These are phyloP conservation scores for Anthopleura xanthogrammica DNA, from an alignment of 92 coral and sea anemone species.

Conservation along the genomic window DNA sequence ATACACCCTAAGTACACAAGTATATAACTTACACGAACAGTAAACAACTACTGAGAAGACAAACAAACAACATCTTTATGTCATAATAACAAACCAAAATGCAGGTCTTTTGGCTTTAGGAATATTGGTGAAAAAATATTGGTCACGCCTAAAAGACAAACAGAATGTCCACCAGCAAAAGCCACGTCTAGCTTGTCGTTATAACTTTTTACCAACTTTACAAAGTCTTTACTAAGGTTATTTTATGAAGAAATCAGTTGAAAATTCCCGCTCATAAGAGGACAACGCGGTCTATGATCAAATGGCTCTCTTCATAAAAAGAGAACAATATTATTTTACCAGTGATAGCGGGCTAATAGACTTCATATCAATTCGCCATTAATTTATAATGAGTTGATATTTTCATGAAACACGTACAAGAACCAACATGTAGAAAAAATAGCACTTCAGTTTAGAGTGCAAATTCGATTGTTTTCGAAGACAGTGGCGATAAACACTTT, in stretches of 20 bases:
- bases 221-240: not conserved
- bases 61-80: too few species aligned
- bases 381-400: slow-evolving; percentile 13
- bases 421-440: not conserved
- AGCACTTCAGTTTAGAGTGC: not conserved
- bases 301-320: not conserved
- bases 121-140: too few species aligned
- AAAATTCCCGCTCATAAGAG: not conserved
- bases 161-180: too few species aligned
- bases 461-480: not conserved
- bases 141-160: too few species aligned
- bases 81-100: too few species aligned
- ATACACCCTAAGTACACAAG: too few species aligned
- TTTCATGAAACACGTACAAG: not conserved
- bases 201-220: too few species aligned
- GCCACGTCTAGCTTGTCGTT: too few species aligned
- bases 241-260: not conserved
- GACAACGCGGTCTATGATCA: not conserved
- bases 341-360: not conserved
- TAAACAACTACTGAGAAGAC: too few species aligned
- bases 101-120: too few species aligned
- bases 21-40: too few species aligned
- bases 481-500: not conserved
- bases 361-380: not conserved
- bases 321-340: not conserved